A percentile compares a stretch with the other conserved stretches of the same genome.
These are phyloP conservation scores for Agapornis canus DNA, from an alignment of 2,797 vertebrate genomes.

Conservation along the genomic window DNA sequence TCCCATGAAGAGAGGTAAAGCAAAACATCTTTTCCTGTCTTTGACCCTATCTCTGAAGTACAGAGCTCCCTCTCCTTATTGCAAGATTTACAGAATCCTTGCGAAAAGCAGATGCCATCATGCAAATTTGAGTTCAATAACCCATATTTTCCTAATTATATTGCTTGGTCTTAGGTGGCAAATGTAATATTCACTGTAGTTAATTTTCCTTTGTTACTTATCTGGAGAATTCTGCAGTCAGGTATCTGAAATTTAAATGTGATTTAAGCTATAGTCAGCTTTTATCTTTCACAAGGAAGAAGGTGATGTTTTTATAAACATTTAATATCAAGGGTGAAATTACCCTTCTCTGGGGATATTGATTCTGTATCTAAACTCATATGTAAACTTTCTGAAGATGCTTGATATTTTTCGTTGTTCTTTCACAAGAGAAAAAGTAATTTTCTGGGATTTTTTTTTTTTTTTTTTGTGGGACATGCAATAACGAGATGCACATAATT, in stretches of 20 bases:
- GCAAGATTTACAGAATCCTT: neutral
- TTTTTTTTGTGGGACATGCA: neutral
- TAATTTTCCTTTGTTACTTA: slow-evolving; percentile 16
- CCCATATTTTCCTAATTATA: neutral
- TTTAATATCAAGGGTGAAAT: neutral
- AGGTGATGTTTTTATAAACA: neutral
- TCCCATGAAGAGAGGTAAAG: neutral
- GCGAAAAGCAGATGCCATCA: neutral
- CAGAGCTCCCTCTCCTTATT: neutral
- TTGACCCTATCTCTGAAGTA: neutral
- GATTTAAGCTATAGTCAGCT: neutral
- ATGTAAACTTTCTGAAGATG: neutral
- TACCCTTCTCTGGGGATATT: neutral
- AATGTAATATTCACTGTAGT: neutral
- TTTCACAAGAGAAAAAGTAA: neutral
- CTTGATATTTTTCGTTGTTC: neutral
- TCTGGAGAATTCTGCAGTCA: neutral
- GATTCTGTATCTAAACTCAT: neutral
- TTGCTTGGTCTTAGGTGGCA: neutral
- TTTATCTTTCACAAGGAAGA: neutral
- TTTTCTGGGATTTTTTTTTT: neutral
- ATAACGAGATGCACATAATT: neutral
- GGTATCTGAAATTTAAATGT: slow-evolving; percentile 15
- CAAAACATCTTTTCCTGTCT: neutral
- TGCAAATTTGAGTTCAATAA: neutral